Evolutionary conservation across 2,797 vertebrate genomes (phyloP), one percentile per base, ranked within the genome.

Genomic region (Gymnodraco acuticeps): DNA sequence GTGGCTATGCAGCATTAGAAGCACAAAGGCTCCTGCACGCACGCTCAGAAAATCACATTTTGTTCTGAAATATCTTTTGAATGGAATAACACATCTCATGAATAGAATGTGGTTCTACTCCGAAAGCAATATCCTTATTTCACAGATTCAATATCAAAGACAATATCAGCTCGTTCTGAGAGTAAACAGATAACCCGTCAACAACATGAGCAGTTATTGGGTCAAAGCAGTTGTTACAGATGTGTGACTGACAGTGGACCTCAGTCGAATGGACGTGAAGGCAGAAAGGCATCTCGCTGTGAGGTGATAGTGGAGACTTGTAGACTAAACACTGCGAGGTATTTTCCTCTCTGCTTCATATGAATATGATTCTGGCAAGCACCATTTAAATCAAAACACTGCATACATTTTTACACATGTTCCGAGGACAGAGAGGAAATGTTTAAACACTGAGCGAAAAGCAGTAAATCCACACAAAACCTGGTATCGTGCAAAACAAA

Each of bases 281-380:
- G 46, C 43, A 70, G 73, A 80, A 77, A 78, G 56, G 55, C 70
- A 82, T 78, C 27, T 65, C 51, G 76, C 75, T 78, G 63, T 73
- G 68, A 81, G 78, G 76, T 60, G 84, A 91, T 81, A 87, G 78
- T 47, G 70, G 65, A 82, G 77, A 77, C 76, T 27, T 60, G 42
- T 72, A 93, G 87, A 92, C 92, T 90, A 92, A 93, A 94, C 91
- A 92, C 14, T 51, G 58, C 58, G 50, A 52, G 58, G 65, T 86
- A 84, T 88, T 89, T 87, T 76, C 79, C 74, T 78, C 72, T 66
- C 51, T 61, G 43, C 55, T 77, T 77, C 56, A 60, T 52, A 83
- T 67, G 65, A 63, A 80, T 75, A 66, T 75, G 82, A 77, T 87
- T 80, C 76, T 90, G 92, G 86, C 85, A 77, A 70, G 68, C 58